Conservation (phyloP, 2,797 vertebrate species). For the Valencia hispanica region DNA sequence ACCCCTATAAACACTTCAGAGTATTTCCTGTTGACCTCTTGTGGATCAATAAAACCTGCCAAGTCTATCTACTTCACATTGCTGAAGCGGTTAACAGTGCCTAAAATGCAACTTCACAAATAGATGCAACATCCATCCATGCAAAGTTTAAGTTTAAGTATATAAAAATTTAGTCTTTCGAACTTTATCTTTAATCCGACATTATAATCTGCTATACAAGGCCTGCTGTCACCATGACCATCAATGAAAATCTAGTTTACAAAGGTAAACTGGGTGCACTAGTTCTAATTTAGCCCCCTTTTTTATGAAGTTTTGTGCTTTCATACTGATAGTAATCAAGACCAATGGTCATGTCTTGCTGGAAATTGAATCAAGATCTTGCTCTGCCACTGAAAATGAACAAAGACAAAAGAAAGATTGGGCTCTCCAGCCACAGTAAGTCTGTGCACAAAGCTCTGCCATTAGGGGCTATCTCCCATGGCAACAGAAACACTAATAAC, state of each 20-base stretch:
- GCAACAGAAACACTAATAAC: slow-evolving; percentile 52
- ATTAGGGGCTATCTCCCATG: slow-evolving; percentile 50
- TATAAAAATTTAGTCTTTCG: background rate
- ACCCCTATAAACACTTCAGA: slow-evolving; percentile 81
- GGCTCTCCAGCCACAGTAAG: slow-evolving; percentile 28
- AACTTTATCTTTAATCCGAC: background rate
- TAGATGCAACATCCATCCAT: background rate
- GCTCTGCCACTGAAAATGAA: slow-evolving; percentile 43
- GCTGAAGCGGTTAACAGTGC: slow-evolving; percentile 24
- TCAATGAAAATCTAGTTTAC: slow-evolving; percentile 34
- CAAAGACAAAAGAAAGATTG: slow-evolving; percentile 32
- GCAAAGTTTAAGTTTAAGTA: background rate
- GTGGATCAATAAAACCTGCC: slow-evolving; percentile 71
- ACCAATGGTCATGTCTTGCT: slow-evolving; percentile 46
- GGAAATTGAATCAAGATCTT: slow-evolving; percentile 58
- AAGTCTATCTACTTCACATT: slow-evolving; percentile 40
- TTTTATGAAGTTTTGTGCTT: slow-evolving; percentile 22
- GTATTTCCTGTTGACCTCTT: slow-evolving; percentile 80
- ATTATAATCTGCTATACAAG: background rate
- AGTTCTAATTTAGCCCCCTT: slow-evolving; percentile 10
- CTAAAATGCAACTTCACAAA: slow-evolving; percentile 11
- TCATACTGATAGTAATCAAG: slow-evolving; percentile 42
- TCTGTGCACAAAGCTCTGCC: slow-evolving; percentile 40
- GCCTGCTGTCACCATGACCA: slow-evolving; percentile 9
- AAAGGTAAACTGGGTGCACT: slow-evolving; percentile 8